Conservation (phyloP, 2,888 invertebrate genomes). For the Trissonchulus latispiculum region DNA sequence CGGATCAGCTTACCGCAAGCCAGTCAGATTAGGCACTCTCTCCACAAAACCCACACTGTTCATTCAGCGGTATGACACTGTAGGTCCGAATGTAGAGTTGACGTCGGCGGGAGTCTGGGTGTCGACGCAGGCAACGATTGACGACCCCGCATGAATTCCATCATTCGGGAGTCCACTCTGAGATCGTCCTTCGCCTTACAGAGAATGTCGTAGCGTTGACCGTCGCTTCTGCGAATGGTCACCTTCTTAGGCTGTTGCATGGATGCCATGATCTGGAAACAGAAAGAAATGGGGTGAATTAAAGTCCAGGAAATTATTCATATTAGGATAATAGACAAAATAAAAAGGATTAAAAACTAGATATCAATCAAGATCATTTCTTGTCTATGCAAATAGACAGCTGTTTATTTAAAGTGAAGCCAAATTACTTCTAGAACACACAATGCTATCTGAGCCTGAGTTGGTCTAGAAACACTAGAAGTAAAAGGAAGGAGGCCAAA, state of each 20-base stretch:
- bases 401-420: too few relatives aligned
- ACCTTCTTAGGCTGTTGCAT: slow-evolving; percentile 82
- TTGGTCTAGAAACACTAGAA: too few relatives aligned
- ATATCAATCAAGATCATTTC: too few relatives aligned
- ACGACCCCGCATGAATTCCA: slow-evolving; percentile 94
- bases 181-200: slow-evolving; percentile 63
- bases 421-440: too few relatives aligned
- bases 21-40: slow-evolving; percentile 74
- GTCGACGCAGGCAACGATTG: slow-evolving; percentile 74
- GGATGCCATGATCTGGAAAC: slow-evolving; percentile 69
- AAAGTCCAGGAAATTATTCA: too few relatives aligned
- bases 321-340: too few relatives aligned
- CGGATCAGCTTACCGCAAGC: slow-evolving; percentile 44
- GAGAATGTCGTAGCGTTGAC: slow-evolving; percentile 46
- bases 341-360: too few relatives aligned
- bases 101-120: slow-evolving; percentile 70
- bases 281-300: too few relatives aligned
- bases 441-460: too few relatives aligned
- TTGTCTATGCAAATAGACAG: too few relatives aligned
- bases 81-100: slow-evolving; percentile 75
- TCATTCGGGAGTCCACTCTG: slow-evolving; percentile 72
- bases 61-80: slow-evolving; percentile 82
- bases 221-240: slow-evolving; percentile 71
- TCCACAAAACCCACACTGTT: slow-evolving; percentile 90
- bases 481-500: too few relatives aligned